These are phyloP conservation scores for Proales similis DNA, from an alignment of 1,140 invertebrate genomes.

Conservation along the genomic window DNA sequence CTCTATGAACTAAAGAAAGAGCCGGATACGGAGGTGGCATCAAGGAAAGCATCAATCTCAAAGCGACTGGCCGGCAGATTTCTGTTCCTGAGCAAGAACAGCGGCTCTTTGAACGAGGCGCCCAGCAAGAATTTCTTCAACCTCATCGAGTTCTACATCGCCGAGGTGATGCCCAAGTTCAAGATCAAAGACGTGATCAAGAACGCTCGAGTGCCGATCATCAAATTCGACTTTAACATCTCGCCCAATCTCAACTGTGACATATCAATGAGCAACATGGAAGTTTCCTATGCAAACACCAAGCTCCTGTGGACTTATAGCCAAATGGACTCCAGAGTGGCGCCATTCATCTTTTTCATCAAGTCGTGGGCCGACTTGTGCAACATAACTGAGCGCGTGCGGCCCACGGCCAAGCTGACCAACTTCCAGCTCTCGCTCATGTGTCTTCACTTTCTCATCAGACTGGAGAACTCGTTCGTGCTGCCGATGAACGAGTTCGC, in stretches of 20 bases:
- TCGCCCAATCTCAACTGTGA: constrained; percentile 26
- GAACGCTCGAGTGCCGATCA: constrained; percentile 20
- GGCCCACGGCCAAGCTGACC: constrained; percentile 27
- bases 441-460: constrained; percentile 20
- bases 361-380: constrained; percentile 26
- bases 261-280: constrained; percentile 25
- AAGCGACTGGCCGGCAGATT: no score
- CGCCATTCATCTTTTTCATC: constrained; percentile 30
- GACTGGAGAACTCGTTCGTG: constrained; percentile 27
- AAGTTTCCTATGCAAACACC: constrained; percentile 23
- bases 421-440: constrained; percentile 29
- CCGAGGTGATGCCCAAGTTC: constrained; percentile 22
- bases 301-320: constrained; percentile 34
- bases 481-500: background rate
- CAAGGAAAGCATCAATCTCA: no score
- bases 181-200: constrained; percentile 15
- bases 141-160: constrained; percentile 13
- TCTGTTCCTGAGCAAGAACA: no score
- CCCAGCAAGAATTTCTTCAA: constrained; percentile 14
- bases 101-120: no score
- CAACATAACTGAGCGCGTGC: background rate
- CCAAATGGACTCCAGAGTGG: constrained; percentile 15
- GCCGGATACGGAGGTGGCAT: no score
- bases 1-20: no score
- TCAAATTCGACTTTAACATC: constrained; percentile 33